Conservation (phyloP, 2,888 invertebrate genomes). For the Sturmia bella region DNA sequence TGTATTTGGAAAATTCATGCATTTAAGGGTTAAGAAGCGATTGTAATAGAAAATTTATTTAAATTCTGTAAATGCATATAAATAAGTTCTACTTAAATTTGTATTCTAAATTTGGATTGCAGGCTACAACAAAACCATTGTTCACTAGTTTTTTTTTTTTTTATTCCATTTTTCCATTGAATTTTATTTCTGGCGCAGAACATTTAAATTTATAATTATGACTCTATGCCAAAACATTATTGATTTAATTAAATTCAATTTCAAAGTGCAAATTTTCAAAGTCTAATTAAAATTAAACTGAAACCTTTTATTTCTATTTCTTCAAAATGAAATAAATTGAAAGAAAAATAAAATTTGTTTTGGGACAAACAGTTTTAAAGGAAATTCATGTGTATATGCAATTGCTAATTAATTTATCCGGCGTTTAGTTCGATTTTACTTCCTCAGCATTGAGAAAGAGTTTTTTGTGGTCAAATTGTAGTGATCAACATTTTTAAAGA, state of each 20-base stretch:
- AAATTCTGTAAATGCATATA: conserved; percentile 10
- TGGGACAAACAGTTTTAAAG: no score
- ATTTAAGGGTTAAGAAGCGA: not conserved
- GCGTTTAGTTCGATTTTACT: no score
- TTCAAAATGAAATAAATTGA: no score
- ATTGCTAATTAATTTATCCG: no score
- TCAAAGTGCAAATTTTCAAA: not conserved
- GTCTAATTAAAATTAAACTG: not conserved
- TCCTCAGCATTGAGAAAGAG: no score
- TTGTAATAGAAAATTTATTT: not conserved
- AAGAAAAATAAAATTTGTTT: no score
- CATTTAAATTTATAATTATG: conserved; percentile 6
- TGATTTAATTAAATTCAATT: conserved; percentile 2
- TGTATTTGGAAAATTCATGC: no score
- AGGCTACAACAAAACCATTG: not conserved
- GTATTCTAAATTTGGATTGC: not conserved
- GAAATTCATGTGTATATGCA: no score
- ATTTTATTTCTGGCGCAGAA: not conserved
- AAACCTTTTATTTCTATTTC: no score
- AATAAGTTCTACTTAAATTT: not conserved
- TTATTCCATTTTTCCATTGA: not conserved
- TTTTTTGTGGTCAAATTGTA: no score
- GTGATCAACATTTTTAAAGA: no score
- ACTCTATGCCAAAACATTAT: not conserved
- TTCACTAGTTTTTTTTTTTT: not conserved